phyloP scores from a whole-genome alignment of 2,797 vertebrate genomes.

The Thamnophis elegans region DNA sequence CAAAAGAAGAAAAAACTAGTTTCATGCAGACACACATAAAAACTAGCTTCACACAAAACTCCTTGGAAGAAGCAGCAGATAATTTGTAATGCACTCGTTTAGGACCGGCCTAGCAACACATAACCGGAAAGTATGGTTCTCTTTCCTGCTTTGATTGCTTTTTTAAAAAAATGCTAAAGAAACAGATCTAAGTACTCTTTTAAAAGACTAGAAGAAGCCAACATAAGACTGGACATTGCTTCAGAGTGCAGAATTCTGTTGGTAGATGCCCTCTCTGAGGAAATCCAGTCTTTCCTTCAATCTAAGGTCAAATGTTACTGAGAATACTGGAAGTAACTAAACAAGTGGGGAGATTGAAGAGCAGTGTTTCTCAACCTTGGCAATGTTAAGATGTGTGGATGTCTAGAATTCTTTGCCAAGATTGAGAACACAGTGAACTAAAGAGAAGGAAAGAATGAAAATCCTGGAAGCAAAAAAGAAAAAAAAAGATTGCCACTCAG shows the following conservation, averaged over 20 bases:
- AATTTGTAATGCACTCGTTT: background rate
- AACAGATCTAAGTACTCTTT: background rate
- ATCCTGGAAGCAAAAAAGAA: background rate
- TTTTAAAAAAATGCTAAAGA: background rate
- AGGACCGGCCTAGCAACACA: background rate
- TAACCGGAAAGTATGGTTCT: background rate
- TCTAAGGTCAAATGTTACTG: background rate
- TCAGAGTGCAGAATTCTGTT: background rate
- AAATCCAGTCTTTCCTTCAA: background rate
- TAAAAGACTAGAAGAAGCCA: background rate
- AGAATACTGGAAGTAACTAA: background rate
- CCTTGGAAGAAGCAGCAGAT: background rate
- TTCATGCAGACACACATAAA: background rate
- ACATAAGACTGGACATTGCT: background rate
- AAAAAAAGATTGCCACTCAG: background rate
- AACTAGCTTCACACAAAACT: background rate
- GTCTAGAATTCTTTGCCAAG: background rate
- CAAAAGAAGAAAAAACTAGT: background rate
- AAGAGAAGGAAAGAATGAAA: background rate
- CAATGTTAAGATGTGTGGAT: background rate
- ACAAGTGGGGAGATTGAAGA: background rate
- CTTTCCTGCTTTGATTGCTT: background rate
- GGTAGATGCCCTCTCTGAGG: background rate
- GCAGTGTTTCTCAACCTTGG: background rate
- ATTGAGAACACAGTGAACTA: background rate